Conservation (phyloP, 2,113 vertebrate genomes). For the Thomomys bottae region DNA sequence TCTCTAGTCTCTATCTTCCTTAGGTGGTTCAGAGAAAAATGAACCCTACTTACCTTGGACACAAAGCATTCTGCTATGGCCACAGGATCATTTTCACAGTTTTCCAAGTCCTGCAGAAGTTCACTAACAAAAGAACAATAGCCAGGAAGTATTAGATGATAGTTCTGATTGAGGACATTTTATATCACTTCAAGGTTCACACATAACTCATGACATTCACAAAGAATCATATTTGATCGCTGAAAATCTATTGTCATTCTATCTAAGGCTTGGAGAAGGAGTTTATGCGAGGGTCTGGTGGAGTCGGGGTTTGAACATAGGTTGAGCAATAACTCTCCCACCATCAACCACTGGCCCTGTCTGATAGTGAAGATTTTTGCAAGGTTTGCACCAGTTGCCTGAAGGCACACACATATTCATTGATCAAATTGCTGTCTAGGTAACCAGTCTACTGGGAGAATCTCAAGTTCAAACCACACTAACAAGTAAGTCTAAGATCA, state of each 20-base stretch:
- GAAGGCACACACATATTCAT: neutral
- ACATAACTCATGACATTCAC: neutral
- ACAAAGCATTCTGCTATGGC: constrained; percentile 95
- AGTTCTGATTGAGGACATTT: neutral
- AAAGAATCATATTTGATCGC: neutral
- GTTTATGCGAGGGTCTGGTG: neutral
- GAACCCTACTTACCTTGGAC: constrained; percentile 93
- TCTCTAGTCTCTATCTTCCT: neutral
- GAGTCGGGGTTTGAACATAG: neutral
- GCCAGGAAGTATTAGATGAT: constrained; percentile 33
- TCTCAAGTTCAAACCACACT: neutral
- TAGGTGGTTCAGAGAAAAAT: neutral
- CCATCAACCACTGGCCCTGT: neutral
- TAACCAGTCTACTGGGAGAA: neutral
- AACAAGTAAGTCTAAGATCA: neutral
- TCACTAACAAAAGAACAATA: constrained; percentile 85
- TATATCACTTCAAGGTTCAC: neutral
- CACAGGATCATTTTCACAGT: constrained; percentile 93
- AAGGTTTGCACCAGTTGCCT: neutral
- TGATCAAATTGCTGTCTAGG: neutral
- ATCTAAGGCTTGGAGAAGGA: neutral
- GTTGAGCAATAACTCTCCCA: neutral
- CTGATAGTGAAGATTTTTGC: neutral
- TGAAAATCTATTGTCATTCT: neutral
- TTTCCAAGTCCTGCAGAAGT: constrained; percentile 92